Conservation (phyloP, 2,113 vertebrate species). For the Bubo blakistoni region DNA sequence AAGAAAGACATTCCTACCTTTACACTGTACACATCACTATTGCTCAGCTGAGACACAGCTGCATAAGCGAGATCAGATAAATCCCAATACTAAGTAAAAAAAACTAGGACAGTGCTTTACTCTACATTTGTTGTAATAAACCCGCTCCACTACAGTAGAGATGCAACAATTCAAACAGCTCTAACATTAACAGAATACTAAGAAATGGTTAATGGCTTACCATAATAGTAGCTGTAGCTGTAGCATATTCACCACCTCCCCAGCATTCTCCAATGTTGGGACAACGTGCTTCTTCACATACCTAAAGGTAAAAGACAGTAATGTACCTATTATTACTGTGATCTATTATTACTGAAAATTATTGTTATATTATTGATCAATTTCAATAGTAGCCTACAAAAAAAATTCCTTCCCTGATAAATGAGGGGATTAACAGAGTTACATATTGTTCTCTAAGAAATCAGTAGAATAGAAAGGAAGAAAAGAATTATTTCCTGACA, state of each 20-base stretch:
- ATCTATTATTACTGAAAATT: background rate
- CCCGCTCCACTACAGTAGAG: background rate
- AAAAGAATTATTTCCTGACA: background rate
- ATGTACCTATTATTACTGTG: background rate
- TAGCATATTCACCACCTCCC: slow-evolving; percentile 93
- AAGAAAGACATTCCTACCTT: background rate
- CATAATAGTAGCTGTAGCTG: slow-evolving; percentile 98
- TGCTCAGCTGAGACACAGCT: background rate
- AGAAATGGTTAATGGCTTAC: slow-evolving; percentile 66
- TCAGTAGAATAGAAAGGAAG: background rate
- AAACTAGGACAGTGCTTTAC: background rate
- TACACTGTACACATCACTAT: background rate
- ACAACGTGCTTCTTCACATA: slow-evolving; percentile 96
- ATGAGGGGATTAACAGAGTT: background rate
- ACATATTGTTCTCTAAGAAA: background rate
- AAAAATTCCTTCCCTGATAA: background rate
- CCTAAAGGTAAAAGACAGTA: slow-evolving; percentile 69
- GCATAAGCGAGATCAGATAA: background rate
- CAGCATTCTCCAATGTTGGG: slow-evolving; percentile 99
- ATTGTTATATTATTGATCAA: background rate
- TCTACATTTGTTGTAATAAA: background rate
- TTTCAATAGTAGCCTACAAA: background rate
- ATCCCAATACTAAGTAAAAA: background rate
- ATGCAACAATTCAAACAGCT: background rate
- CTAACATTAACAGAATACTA: background rate